Base-by-base conservation (phyloP, 2,113 vertebrate species). In the Cebus imitator region DNA sequence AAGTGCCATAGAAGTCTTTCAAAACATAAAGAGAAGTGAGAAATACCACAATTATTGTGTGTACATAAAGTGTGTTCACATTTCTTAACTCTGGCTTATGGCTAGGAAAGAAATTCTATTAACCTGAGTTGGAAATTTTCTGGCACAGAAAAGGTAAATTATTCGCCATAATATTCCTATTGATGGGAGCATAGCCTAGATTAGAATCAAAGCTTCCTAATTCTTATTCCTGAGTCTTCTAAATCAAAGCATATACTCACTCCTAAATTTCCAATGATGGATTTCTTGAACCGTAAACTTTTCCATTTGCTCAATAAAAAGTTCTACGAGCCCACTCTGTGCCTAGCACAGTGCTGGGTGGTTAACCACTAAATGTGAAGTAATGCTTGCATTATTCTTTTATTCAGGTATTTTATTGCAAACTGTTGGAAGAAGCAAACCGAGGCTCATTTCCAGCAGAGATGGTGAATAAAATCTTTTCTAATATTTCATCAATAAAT, bases 391-490 rank as follows among this genome's bases (percentile, higher is more conserved):
- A 96, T 76, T 89, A 76, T 98, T 98, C 68, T 98, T n/a, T 97
- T 97, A 8, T 97, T 91, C 98, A 99, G 99, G 99, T 99, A 8
- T 99, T 99, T 98, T 99, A 99, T 92, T 97, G 98, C 85, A 99
- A 98, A 96, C 98, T 99, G 14, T 98, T 99, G 93, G 99, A 99
- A 98, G 99, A 99, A 98, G 99, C 99, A 52, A 99, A 98, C 81
- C 99, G 99, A 98, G 99, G 99, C 73, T 99, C 99, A 0, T 99
- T 99, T 98, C 99, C 99, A 40, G 98, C 99, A 90, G 99, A 99
- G 45, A 99, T 99, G 35, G 99, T 99, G 97, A 99, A 99, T 98
- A 99, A 99, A 98, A 99, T 99, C 48, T 99, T 99, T 98, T 99
- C 99, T 98, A 99, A 99, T 97, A 99, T 99, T 98, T 99, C 99